Evolutionary conservation across 2,888 invertebrate species (phyloP).

Genomic region (Ophraella communa): DNA sequence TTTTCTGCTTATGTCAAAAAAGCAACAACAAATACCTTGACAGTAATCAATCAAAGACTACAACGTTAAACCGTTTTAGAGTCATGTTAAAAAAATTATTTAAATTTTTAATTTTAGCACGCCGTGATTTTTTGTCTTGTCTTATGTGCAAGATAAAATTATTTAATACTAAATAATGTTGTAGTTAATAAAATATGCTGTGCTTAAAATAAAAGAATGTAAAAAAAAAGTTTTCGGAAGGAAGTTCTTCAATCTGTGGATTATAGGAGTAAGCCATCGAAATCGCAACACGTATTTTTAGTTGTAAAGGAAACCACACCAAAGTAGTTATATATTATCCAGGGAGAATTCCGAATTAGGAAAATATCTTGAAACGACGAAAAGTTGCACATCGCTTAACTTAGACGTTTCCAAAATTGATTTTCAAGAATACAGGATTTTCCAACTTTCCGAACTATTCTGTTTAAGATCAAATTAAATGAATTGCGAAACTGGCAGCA

Average conservation of each 20-base stretch:
- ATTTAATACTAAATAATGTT: too few species aligned
- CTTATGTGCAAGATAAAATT: too few species aligned
- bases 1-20: too few species aligned
- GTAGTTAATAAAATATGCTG: too few species aligned
- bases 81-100: too few species aligned
- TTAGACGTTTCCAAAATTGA: conserved; percentile 30
- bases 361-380: conserved; percentile 21
- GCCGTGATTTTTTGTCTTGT: too few species aligned
- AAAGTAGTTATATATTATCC: conserved; percentile 26
- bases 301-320: conserved; percentile 21
- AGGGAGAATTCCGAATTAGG: conserved; percentile 28
- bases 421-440: conserved; percentile 28
- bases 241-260: conserved; percentile 19
- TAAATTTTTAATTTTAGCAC: too few species aligned
- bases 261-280: conserved; percentile 12
- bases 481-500: conserved; percentile 27
- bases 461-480: conserved; percentile 31
- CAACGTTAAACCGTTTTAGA: too few species aligned
- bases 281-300: conserved; percentile 21
- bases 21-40: too few species aligned
- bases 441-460: conserved; percentile 30
- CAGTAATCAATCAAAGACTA: too few species aligned
- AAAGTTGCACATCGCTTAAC: conserved; percentile 27
- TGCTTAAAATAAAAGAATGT: background rate
- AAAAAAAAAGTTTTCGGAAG: background rate